Conservation (phyloP, 2,888 invertebrate genomes). For the Euproctis similis region DNA sequence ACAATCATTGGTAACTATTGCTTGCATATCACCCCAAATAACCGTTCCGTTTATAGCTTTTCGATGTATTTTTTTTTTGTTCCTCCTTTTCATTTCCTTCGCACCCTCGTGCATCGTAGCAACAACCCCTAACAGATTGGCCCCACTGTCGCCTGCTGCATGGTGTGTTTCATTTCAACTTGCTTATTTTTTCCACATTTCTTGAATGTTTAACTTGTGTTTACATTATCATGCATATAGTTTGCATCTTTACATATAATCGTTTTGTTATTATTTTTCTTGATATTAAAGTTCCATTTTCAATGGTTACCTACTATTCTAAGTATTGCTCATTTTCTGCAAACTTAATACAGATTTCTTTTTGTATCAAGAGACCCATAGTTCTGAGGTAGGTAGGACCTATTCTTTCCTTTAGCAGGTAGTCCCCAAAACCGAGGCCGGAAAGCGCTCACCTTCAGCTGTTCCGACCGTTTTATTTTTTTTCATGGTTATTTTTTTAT, state of each 20-base stretch:
- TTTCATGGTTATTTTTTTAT: slow-evolving; percentile 38
- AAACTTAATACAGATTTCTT: no score
- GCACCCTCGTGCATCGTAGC: slow-evolving; percentile 59
- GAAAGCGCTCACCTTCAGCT: slow-evolving; percentile 47
- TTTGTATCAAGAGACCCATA: no score
- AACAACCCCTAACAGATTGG: slow-evolving; percentile 54
- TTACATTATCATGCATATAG: no score
- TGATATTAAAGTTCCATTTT: no score
- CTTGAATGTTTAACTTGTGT: slow-evolving; percentile 6
- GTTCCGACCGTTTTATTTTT: slow-evolving; percentile 44
- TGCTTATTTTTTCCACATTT: no score
- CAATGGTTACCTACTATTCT: no score
- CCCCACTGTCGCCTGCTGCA: slow-evolving; percentile 40
- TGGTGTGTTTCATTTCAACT: slow-evolving; percentile 32
- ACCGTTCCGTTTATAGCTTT: slow-evolving; percentile 50
- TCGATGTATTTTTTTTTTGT: slow-evolving; percentile 58
- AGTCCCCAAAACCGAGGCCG: slow-evolving; percentile 47
- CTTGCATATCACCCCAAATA: slow-evolving; percentile 30
- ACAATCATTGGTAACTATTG: slow-evolving; percentile 12
- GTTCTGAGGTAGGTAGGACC: no score
- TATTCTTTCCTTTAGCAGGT: slow-evolving; percentile 55
- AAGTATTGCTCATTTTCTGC: no score
- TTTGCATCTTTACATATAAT: no score
- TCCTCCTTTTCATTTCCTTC: no score
- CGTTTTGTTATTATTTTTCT: no score